Evolutionary conservation across 2,888 invertebrate species (phyloP).

Genomic region (Rhingia rostrata): DNA sequence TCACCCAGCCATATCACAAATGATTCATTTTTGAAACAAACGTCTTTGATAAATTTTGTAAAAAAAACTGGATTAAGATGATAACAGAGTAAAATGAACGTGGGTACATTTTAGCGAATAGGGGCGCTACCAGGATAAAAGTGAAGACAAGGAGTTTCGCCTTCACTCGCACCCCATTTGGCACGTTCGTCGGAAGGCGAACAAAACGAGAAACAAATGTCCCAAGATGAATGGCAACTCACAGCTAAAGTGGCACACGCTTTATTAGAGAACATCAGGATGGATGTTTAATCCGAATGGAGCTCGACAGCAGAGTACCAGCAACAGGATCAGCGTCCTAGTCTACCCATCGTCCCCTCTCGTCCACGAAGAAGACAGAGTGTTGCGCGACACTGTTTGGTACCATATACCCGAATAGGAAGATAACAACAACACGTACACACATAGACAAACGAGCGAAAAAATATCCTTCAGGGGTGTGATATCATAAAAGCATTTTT

Average conservation of each 20-base stretch:
- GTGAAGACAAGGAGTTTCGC: constrained; percentile 32
- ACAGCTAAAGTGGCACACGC: constrained; percentile 75
- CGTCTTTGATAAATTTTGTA: constrained; percentile 67
- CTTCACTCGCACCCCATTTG: background rate
- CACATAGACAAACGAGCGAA: constrained; percentile 19
- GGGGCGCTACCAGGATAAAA: background rate
- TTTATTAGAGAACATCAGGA: constrained; percentile 74
- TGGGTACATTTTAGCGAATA: constrained; percentile 48
- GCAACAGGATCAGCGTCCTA: constrained; percentile 45
- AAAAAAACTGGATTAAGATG: constrained; percentile 11
- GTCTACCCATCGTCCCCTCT: constrained; percentile 28
- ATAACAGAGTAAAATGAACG: constrained; percentile 43
- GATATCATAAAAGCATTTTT: constrained; percentile 80
- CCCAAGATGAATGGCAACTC: constrained; percentile 73
- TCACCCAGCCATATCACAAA: constrained; percentile 24
- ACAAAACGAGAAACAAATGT: constrained; percentile 71
- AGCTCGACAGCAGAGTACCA: constrained; percentile 67
- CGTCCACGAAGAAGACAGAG: constrained; percentile 63
- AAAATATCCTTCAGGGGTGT: constrained; percentile 70
- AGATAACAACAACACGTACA: constrained; percentile 34
- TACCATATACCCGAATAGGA: constrained; percentile 27
- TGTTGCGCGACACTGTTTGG: constrained; percentile 71
- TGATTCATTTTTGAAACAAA: constrained; percentile 57
- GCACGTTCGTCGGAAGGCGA: constrained; percentile 15
- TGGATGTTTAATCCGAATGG: constrained; percentile 72